These are phyloP conservation scores for Drosophila hamatofila DNA, from an alignment of 2,888 invertebrate species.

Conservation along the genomic window DNA sequence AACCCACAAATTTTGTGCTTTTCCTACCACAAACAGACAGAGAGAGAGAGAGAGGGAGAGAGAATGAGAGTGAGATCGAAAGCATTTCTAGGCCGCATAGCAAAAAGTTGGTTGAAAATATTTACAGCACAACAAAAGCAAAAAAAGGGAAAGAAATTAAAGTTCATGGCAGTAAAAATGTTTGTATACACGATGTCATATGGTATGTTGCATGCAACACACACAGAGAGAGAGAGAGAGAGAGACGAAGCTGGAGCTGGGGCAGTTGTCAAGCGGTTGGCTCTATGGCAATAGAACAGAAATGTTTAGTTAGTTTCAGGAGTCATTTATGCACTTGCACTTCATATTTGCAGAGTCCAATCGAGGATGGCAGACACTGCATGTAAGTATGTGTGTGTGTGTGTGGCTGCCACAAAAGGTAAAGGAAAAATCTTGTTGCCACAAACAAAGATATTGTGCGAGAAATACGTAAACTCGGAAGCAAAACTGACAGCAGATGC, in stretches of 20 bases:
- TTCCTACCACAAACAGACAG: background rate
- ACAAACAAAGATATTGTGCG: background rate
- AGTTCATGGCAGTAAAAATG: conserved; percentile 40
- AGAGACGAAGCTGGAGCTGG: background rate
- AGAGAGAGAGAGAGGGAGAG: background rate
- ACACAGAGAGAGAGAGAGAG: background rate
- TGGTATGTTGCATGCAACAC: conserved; percentile 24
- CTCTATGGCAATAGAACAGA: conserved; percentile 28
- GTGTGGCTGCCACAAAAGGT: conserved; percentile 3
- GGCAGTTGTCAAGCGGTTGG: conserved; percentile 20
- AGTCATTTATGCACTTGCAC: conserved; percentile 46
- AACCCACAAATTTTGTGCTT: conserved; percentile 43
- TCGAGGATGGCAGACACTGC: background rate
- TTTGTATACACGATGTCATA: conserved; percentile 36
- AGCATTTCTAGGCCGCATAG: conserved; percentile 56
- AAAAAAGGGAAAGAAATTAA: conserved; percentile 49
- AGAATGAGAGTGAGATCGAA: background rate
- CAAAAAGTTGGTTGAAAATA: conserved; percentile 62
- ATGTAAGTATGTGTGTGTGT: background rate
- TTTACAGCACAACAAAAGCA: conserved; percentile 25
- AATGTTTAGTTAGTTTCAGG: conserved; percentile 38
- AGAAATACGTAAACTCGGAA: conserved; percentile 12
- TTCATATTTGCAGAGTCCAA: conserved; percentile 48
- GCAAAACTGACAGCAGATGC: conserved; percentile 25
- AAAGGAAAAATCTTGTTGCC: background rate